Evolutionary conservation across 1,140 invertebrate genomes (phyloP).

Genomic region (Hyphantria cunea): DNA sequence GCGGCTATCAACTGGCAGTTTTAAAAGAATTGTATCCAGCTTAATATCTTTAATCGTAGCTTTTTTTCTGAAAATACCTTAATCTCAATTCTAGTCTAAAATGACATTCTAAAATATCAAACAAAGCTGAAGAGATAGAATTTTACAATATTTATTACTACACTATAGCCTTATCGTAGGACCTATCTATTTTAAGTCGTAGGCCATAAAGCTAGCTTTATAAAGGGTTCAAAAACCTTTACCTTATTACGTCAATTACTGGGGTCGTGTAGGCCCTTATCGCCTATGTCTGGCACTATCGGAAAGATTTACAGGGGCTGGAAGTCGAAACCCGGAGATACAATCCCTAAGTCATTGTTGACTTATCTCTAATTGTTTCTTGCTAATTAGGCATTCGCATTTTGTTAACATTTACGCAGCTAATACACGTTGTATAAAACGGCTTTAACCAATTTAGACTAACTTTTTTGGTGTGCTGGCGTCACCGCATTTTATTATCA

Average conservation of each 20-base stretch:
- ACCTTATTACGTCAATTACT: constrained; percentile 68
- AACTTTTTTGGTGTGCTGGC: background rate
- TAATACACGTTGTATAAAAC: constrained; percentile 4
- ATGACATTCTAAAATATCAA: background rate
- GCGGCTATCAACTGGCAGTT: too few species aligned
- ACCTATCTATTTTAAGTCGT: constrained; percentile 53
- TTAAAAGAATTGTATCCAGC: too few species aligned
- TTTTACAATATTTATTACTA: constrained; percentile 18
- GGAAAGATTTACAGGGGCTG: constrained; percentile 62
- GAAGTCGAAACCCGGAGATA: constrained; percentile 53
- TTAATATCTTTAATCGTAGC: too few species aligned
- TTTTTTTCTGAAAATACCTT: constrained; percentile 4
- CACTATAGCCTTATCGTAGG: constrained; percentile 14
- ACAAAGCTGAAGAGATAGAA: constrained; percentile 8
- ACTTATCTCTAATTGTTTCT: constrained; percentile 25
- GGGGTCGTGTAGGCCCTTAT: constrained; percentile 58
- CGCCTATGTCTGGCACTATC: constrained; percentile 52
- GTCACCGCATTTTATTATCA: too few species aligned
- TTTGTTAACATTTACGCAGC: background rate
- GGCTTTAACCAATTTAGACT: background rate
- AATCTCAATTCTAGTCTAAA: background rate
- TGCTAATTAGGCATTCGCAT: constrained; percentile 28
- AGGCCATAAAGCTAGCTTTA: constrained; percentile 54
- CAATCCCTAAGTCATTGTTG: constrained; percentile 38
- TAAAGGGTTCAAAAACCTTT: constrained; percentile 43